Base-by-base conservation (phyloP, 1,140 invertebrate species). In the Lutraria rhynchaena region DNA sequence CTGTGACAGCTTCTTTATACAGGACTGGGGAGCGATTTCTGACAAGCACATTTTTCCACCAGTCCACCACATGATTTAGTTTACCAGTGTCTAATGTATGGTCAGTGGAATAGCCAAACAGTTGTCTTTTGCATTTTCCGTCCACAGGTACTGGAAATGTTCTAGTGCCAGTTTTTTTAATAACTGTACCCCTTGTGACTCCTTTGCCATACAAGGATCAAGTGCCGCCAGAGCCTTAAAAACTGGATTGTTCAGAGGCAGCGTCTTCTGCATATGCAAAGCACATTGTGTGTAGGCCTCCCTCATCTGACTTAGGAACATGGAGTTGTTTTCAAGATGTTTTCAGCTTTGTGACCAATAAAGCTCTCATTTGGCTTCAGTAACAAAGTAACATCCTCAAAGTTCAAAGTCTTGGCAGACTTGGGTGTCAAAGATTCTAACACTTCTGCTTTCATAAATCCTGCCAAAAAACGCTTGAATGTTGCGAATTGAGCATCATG, bases 11-110 rank as follows among this genome's bases (percentile, higher is more conserved):
- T 31, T 77, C 65, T 71, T 58, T 82, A 27, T n/a, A 49, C 46
- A 84, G 74, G 17, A 35, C 27, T 2, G 84, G 76, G 33, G 81
- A 83, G 71, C 71, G 4, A 3, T 60, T 46, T 70, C 69, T 53
- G 5, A 7, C 37, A 3, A 5, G 1, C 2, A 80, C 63, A 33
- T 77, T 74, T 24, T 70, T 5, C 71, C 78, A 84, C 83, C 83
- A 82, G 24, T 53, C 9, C 58, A 58, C 73, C 1, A 84, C 46
- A 60, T 29, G 51, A 24, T 35, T 22, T 37, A 58, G 46, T 27
- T 3, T 13, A 24, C 22, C 17, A 33, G 1, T 5, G 35, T 31
- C 37, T 0, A 80, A 51, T 4, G 37, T 73, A 19, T 58, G 19
- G 41, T 82, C 75, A 22, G 41, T 27, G 1, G 11, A 27, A 58